Conservation (phyloP, 2,113 vertebrate species). For the Chionomys nivalis region DNA sequence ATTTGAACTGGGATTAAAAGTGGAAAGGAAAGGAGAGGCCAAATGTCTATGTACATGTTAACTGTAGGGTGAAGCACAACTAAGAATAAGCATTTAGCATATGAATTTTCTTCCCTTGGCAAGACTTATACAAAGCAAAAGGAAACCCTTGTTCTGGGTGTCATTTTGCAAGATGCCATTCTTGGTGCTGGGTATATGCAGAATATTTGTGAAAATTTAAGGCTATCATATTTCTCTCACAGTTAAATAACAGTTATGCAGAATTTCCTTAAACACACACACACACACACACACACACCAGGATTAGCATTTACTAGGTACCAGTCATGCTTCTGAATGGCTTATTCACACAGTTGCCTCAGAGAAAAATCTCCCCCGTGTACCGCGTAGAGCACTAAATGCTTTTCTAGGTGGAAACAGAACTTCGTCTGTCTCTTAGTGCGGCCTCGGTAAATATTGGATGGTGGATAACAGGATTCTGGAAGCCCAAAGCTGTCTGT, state of each 20-base stretch:
- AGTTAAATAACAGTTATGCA: neutral
- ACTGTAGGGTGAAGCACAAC: neutral
- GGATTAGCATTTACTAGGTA: neutral
- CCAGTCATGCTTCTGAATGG: neutral
- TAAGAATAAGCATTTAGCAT: slow-evolving; percentile 24
- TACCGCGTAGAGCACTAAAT: neutral
- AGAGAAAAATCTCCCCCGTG: neutral
- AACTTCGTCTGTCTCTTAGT: neutral
- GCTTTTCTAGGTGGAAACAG: neutral
- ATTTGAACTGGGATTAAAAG: neutral
- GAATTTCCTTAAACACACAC: neutral
- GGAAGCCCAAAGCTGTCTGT: neutral
- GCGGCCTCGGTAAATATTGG: neutral
- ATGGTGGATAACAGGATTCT: neutral
- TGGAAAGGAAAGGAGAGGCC: neutral
- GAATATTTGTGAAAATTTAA: slow-evolving; percentile 20
- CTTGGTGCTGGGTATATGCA: neutral
- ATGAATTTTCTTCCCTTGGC: slow-evolving; percentile 32
- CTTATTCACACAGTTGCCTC: neutral
- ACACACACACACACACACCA: neutral
- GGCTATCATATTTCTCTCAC: neutral
- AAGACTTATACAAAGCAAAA: neutral
- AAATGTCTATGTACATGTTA: neutral
- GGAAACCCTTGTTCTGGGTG: neutral
- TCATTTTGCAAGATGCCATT: slow-evolving; percentile 51